phyloP scores from a whole-genome alignment of 1,140 invertebrate species.

The Pseudobourletiella spinata region DNA sequence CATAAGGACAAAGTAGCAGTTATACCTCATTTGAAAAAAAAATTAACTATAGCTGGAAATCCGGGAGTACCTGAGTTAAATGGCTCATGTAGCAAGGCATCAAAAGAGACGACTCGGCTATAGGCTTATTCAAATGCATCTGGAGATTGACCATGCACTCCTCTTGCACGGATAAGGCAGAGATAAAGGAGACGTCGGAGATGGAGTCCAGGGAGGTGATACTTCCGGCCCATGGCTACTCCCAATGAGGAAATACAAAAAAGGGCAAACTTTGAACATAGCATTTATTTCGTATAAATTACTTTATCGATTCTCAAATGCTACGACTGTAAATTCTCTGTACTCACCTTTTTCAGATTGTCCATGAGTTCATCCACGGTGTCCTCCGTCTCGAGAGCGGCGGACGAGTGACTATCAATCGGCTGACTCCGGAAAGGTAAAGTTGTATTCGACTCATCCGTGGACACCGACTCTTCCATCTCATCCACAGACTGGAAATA shows the following conservation, averaged over 20 bases:
- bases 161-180: slow-evolving; percentile 86
- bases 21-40: background rate
- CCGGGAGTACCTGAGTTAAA: slow-evolving; percentile 78
- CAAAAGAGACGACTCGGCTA: slow-evolving; percentile 81
- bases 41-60: background rate
- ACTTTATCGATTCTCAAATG: no score
- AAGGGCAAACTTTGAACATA: background rate
- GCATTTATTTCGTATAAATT: no score
- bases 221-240: slow-evolving; percentile 22
- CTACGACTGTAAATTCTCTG: no score
- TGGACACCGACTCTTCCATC: background rate
- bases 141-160: slow-evolving; percentile 87
- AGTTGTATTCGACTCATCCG: background rate
- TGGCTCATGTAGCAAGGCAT: slow-evolving; percentile 93
- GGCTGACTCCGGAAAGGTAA: background rate
- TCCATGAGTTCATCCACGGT: slow-evolving; percentile 9
- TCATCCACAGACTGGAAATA: slow-evolving; percentile 46
- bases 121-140: slow-evolving; percentile 89
- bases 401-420: slow-evolving; percentile 4
- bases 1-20: background rate
- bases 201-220: slow-evolving; percentile 28
- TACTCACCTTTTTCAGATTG: slow-evolving; percentile 12
- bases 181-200: slow-evolving; percentile 63
- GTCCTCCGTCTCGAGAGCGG: slow-evolving; percentile 6
- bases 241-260: background rate